phyloP scores from a whole-genome alignment of 2,888 invertebrate genomes.

The Leptinotarsa rubiginosa region DNA sequence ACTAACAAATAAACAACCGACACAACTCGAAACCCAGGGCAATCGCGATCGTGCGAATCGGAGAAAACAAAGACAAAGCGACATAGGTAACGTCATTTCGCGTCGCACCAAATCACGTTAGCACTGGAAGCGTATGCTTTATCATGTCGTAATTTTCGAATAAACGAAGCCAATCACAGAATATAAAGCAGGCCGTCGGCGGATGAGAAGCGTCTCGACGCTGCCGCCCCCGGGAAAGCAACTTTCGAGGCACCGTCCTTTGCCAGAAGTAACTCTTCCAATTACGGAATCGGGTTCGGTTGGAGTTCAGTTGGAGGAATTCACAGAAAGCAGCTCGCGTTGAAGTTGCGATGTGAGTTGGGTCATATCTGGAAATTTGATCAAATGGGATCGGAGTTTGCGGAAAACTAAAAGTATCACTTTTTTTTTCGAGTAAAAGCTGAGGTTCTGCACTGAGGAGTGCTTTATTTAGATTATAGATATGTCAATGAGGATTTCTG shows the following conservation, averaged over 20 bases:
- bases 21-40: not conserved
- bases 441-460: too few species aligned
- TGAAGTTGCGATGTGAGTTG: not conserved
- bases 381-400: not conserved
- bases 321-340: not conserved
- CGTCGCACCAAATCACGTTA: constrained; percentile 43
- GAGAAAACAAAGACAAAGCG: constrained; percentile 32
- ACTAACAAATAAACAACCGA: not conserved
- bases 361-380: not conserved
- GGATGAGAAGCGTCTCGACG: constrained; percentile 42
- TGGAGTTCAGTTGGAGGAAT: not conserved
- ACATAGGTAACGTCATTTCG: constrained; percentile 38
- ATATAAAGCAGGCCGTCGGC: constrained; percentile 56
- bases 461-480: too few species aligned
- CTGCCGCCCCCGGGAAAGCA: constrained; percentile 52
- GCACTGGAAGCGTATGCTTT: constrained; percentile 50
- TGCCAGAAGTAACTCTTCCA: constrained; percentile 32
- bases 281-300: constrained; percentile 27
- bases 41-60: constrained; percentile 2
- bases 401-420: too few species aligned
- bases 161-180: constrained; percentile 62
- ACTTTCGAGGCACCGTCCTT: constrained; percentile 38
- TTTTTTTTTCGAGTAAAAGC: too few species aligned
- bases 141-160: constrained; percentile 58
- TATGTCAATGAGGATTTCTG: too few species aligned